Evolutionary conservation across 2,888 invertebrate species (phyloP).

Genomic region (Leuctra nigra): DNA sequence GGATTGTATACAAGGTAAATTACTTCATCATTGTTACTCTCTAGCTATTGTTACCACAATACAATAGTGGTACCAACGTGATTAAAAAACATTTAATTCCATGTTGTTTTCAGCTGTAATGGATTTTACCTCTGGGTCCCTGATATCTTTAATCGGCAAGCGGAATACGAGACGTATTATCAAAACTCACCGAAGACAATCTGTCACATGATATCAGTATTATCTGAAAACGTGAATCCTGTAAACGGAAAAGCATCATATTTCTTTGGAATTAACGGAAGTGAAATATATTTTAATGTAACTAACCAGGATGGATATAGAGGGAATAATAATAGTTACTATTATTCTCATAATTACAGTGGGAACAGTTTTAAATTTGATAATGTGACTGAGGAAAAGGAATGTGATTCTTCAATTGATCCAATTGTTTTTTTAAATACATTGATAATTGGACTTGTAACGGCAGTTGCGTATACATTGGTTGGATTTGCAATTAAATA

Average conservation of each 20-base stretch:
- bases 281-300: not conserved
- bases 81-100: not conserved
- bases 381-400: too few relatives aligned
- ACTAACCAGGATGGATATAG: not conserved
- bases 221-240: not conserved
- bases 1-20: constrained; percentile 18
- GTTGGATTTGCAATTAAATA: constrained; percentile 40
- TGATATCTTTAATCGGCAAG: constrained; percentile 37
- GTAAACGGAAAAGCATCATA: not conserved
- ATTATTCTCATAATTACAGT: too few relatives aligned
- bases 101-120: constrained; percentile 25
- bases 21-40: not conserved
- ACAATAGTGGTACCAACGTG: not conserved
- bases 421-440: constrained; percentile 36
- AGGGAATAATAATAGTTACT: not conserved
- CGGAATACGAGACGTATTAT: constrained; percentile 34
- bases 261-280: not conserved
- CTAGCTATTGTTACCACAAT: too few relatives aligned
- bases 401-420: constrained; percentile 38
- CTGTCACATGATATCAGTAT: constrained; percentile 32
- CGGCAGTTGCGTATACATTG: constrained; percentile 36
- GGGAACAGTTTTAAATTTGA: too few relatives aligned
- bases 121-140: constrained; percentile 40
- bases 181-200: constrained; percentile 34
- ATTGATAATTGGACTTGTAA: constrained; percentile 35